A percentile compares a stretch with the other conserved stretches of the same genome.
Conservation (phyloP, 2,797 vertebrate species). For the Sebastiscus tertius region DNA sequence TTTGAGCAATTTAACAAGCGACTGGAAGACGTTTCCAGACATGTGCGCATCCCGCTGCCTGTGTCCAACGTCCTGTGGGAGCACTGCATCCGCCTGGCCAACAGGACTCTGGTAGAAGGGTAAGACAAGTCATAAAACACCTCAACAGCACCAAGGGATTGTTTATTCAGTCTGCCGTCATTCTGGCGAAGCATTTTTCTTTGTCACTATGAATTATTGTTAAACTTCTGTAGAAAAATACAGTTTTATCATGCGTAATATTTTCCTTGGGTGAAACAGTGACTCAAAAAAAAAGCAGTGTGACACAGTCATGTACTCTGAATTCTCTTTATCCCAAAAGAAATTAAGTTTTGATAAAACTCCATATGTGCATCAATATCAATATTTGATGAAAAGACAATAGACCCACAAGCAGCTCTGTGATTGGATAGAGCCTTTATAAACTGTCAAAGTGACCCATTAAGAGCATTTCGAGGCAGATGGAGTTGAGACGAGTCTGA, state of each 20-base stretch:
- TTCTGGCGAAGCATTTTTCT: not conserved
- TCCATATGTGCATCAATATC: not conserved
- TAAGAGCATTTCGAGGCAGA: not conserved
- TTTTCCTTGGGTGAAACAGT: not conserved
- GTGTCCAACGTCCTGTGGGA: constrained; percentile 99
- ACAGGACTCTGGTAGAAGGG: constrained; percentile 98
- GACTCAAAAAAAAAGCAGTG: not conserved
- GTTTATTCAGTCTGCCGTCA: not conserved
- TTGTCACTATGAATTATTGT: not conserved
- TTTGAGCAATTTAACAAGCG: constrained; percentile 95
- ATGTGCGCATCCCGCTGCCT: constrained; percentile 93
- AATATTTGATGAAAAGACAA: not conserved
- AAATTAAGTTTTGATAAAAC: not conserved
- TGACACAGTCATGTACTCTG: not conserved
- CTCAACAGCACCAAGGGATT: not conserved
- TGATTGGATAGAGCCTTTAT: not conserved
- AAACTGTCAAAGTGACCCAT: not conserved
- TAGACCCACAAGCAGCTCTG: not conserved
- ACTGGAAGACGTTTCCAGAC: constrained; percentile 91
- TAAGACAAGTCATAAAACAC: constrained; percentile 71
- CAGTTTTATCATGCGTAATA: not conserved
- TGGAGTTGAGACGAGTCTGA: not conserved
- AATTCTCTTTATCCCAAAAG: not conserved
- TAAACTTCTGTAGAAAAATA: not conserved
- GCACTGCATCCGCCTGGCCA: constrained; percentile 97